phyloP scores from a whole-genome alignment of 2,888 invertebrate genomes.

The Pardosa pseudoannulata region DNA sequence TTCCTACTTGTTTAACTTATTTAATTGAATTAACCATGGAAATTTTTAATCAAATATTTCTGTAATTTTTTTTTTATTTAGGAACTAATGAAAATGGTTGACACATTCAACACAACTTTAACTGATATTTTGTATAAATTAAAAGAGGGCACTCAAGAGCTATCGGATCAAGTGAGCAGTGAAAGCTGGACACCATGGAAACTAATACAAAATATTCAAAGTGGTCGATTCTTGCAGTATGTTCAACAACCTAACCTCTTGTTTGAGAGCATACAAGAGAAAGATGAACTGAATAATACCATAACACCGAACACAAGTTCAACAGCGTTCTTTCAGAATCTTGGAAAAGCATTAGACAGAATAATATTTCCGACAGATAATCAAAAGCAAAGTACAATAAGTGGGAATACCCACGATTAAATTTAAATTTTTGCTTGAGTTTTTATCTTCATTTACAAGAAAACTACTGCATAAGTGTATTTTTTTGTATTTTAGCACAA shows the following conservation, averaged over 20 bases:
- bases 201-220: neutral
- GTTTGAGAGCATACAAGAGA: neutral
- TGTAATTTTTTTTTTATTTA: slow-evolving; percentile 12
- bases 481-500: too few species aligned
- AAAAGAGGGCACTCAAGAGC: neutral
- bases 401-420: too few species aligned
- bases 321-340: neutral
- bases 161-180: neutral
- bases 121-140: slow-evolving; percentile 30
- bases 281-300: neutral
- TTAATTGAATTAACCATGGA: too few species aligned
- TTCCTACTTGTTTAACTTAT: too few species aligned
- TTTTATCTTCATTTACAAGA: too few species aligned
- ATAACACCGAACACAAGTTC: neutral
- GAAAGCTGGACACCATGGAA: neutral
- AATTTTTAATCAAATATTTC: too few species aligned
- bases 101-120: slow-evolving; percentile 31
- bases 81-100: slow-evolving; percentile 32
- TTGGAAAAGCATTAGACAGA: neutral
- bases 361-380: neutral
- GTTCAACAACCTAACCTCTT: neutral
- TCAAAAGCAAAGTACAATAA: too few species aligned
- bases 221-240: neutral
- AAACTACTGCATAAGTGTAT: too few species aligned
- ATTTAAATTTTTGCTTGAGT: too few species aligned